phyloP scores from a whole-genome alignment of 2,113 vertebrate genomes.

The Vidua chalybeata region DNA sequence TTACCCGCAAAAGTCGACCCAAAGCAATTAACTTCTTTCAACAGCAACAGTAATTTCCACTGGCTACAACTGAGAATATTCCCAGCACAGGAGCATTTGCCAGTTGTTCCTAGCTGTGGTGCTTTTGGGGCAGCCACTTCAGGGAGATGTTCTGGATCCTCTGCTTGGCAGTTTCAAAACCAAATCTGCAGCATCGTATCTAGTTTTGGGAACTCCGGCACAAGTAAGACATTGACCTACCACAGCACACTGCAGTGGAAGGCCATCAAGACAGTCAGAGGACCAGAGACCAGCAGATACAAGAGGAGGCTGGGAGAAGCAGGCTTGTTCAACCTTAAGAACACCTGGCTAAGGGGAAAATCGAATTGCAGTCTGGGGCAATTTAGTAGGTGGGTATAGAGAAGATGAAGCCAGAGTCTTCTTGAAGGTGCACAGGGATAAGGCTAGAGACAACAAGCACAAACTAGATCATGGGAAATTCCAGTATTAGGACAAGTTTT shows the following conservation, averaged over 20 bases:
- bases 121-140: not conserved
- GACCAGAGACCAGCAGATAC: not conserved
- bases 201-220: not conserved
- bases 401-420: not conserved
- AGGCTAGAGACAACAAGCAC: not conserved
- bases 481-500: not conserved
- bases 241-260: not conserved
- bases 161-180: not conserved
- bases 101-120: not conserved
- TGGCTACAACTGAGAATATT: not conserved
- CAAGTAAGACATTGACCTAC: not conserved
- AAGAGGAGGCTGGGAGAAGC: not conserved
- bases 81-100: not conserved
- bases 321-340: not conserved
- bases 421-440: not conserved
- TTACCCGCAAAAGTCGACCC: not conserved
- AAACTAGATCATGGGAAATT: slow-evolving; percentile 14
- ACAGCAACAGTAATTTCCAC: not conserved
- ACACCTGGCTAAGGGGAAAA: not conserved
- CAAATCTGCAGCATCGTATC: not conserved
- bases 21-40: slow-evolving; percentile 3
- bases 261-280: not conserved
- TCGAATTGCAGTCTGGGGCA: not conserved
- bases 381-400: not conserved
- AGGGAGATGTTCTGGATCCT: not conserved